Evolutionary conservation across 2,797 vertebrate species (phyloP).

Genomic region (Danio kyathit): DNA sequence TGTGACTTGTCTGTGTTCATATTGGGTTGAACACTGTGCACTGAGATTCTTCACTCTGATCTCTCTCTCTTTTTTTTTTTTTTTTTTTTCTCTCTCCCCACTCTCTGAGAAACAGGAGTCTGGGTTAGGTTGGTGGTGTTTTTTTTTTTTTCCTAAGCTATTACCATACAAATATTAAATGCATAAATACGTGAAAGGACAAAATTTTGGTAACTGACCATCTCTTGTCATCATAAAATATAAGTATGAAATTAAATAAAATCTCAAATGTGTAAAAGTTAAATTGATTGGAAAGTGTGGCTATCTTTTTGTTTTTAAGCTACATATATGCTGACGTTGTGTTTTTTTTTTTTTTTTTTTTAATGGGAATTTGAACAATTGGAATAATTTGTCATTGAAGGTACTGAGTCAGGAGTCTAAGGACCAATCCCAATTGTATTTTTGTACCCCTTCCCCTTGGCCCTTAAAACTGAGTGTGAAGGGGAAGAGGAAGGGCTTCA

Average conservation of each 20-base stretch:
- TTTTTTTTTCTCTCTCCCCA: slow-evolving; percentile 40
- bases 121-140: slow-evolving; percentile 71
- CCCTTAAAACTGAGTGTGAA: too few relatives aligned
- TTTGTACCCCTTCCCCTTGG: too few relatives aligned
- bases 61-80: slow-evolving; percentile 66
- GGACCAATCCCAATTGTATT: too few relatives aligned
- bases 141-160: slow-evolving; percentile 70
- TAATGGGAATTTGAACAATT: background rate
- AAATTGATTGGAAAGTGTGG: slow-evolving; percentile 38
- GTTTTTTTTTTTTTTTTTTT: background rate
- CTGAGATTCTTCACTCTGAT: slow-evolving; percentile 76
- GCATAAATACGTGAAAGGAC: slow-evolving; percentile 79
- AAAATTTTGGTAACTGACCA: slow-evolving; percentile 72
- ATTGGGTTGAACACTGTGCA: slow-evolving; percentile 81
- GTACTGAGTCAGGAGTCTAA: background rate
- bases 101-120: slow-evolving; percentile 61
- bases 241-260: slow-evolving; percentile 67
- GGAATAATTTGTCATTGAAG: background rate
- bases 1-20: slow-evolving; percentile 70
- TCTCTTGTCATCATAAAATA: slow-evolving; percentile 83
- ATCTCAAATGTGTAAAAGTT: slow-evolving; percentile 67
- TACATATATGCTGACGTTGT: background rate
- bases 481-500: too few relatives aligned
- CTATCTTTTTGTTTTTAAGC: background rate
- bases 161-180: slow-evolving; percentile 80